phyloP scores from a whole-genome alignment of 2,797 vertebrate genomes.

The Caiman crocodilus region DNA sequence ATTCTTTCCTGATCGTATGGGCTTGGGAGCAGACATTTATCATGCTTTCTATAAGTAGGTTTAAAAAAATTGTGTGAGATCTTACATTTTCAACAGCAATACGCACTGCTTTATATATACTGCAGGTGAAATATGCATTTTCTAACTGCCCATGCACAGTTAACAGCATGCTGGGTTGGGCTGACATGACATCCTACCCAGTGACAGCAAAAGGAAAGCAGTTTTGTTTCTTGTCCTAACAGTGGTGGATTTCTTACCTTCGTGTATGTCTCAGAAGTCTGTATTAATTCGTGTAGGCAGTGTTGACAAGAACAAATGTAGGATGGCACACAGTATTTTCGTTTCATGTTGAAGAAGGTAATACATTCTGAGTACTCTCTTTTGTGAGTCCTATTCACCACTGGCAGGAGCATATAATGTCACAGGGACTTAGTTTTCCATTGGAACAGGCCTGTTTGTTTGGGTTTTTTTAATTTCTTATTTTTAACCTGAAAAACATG shows the following conservation, averaged over 20 bases:
- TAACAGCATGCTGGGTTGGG: neutral
- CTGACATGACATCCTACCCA: neutral
- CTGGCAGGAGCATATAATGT: neutral
- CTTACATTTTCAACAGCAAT: neutral
- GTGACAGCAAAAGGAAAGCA: neutral
- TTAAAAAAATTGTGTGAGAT: neutral
- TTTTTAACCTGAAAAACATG: neutral
- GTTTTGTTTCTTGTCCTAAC: neutral
- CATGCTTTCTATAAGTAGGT: neutral
- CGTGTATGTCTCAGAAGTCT: neutral
- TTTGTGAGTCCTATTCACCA: fast-evolving
- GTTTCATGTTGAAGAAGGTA: neutral
- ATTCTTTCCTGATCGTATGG: neutral
- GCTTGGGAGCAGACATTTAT: neutral
- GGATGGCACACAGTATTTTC: neutral
- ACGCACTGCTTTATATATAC: neutral
- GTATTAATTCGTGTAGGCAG: neutral
- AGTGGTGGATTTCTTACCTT: neutral
- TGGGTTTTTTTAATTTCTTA: neutral
- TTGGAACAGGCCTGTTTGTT: too few species aligned
- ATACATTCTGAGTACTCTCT: neutral
- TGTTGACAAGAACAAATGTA: neutral
- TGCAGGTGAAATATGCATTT: neutral
- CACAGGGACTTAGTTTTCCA: neutral
- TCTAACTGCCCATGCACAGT: neutral